Evolutionary conservation across 1,140 invertebrate genomes (phyloP), one percentile per base, ranked within the genome.

Genomic region (Marisa cornuarietis): DNA sequence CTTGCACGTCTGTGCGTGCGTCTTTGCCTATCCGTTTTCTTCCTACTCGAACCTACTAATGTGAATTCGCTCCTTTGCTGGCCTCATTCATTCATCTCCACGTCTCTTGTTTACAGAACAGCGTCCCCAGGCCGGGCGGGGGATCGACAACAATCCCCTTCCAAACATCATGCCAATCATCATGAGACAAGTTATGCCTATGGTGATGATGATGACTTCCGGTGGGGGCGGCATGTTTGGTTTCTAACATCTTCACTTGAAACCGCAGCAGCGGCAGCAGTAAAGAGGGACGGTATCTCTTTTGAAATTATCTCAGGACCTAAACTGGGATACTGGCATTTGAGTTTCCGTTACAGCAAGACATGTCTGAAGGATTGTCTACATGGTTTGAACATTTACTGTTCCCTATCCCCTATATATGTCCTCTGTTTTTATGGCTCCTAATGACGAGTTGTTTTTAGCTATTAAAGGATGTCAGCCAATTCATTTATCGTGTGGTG

Each of bases 181-280:
- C 65, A 58, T 58, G 54, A 13, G 65, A 31, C 65, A 31, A 1
- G 65, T 68, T 8, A 31, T 31, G 65, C 65, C 65, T 13, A 68
- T 68, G 65, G 26, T 68, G n/a, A 31, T 31, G 26, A 68, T 68
- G 65, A 68, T 68, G 65, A 8, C 26, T n/a, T 68, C 65, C n/a
- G 65, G 65, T 68, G 65, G 65, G 65, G 65, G 65, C 65, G 22
- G 65, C 65, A 68, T 68, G 65, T 31, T 68, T 11, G 65, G n/a
- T 31, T 68, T 68, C 65, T 68, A 31, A 68, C 65, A 18, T 63
- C 16, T 18, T n/a, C n/a, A n/a, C 2, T 6, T 31, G n/a, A 22
- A n/a, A 10, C 54, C 2, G 54, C 54, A 58, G 54, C 52, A 14
- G 2, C 54, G 16, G 54, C 54, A 58, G 31, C 31, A 42, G 31